Conservation (phyloP, 92 coral and sea anemone genomes). For the Bergia sp. region DNA sequence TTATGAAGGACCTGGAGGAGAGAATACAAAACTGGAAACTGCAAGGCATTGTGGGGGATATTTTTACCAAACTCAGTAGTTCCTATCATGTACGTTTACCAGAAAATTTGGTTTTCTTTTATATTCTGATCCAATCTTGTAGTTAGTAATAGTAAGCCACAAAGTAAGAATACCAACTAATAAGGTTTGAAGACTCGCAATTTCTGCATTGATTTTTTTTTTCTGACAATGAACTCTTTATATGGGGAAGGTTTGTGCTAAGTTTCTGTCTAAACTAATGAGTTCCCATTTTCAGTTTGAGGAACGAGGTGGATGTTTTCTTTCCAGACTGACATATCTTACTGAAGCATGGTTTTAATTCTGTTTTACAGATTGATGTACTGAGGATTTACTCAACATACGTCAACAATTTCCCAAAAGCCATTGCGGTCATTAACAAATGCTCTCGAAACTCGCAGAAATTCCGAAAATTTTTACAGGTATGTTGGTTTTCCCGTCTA, state of each 20-base stretch:
- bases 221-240: too few species aligned
- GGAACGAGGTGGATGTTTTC: too few species aligned
- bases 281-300: too few species aligned
- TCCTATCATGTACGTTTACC: slow-evolving; percentile 91
- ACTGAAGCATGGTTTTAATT: not conserved
- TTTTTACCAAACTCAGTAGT: slow-evolving; percentile 92
- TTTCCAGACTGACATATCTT: not conserved
- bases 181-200: too few species aligned
- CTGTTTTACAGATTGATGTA: slow-evolving; percentile 76
- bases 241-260: too few species aligned
- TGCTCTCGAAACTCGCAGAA: slow-evolving; percentile 90
- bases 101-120: too few species aligned
- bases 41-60: slow-evolving; percentile 95
- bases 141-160: too few species aligned
- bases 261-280: too few species aligned
- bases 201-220: too few species aligned
- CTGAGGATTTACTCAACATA: slow-evolving; percentile 92
- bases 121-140: too few species aligned
- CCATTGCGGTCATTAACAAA: slow-evolving; percentile 94
- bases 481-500: slow-evolving; percentile 4
- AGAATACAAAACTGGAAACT: slow-evolving; percentile 88
- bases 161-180: too few species aligned
- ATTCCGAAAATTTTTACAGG: slow-evolving; percentile 86
- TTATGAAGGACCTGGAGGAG: slow-evolving; percentile 93
- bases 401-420: slow-evolving; percentile 94